Conservation (phyloP, 23 tunicate species). For the Pegea sp. region DNA sequence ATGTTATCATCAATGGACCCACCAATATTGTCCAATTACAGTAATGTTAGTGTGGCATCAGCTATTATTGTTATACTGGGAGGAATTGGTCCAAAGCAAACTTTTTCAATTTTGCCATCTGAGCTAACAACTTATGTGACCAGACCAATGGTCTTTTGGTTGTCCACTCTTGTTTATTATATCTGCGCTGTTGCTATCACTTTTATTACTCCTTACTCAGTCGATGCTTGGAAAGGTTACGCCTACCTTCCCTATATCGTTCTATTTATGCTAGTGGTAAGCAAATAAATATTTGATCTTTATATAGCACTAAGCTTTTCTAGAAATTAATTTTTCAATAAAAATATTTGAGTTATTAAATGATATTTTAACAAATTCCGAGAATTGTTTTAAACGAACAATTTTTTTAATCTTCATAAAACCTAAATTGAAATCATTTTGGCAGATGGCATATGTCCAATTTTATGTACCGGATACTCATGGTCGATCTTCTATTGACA, state of each 20-base stretch:
- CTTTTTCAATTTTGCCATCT: background rate
- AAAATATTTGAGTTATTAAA: no score
- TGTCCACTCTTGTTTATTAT: background rate
- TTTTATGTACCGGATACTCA: background rate
- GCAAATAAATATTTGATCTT: background rate
- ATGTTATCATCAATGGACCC: background rate
- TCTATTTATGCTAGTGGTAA: background rate
- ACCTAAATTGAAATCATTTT: background rate
- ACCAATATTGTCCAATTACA: background rate
- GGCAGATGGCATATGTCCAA: conserved; percentile 1
- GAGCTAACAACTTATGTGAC: background rate
- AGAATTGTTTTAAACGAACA: no score
- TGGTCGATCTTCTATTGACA: background rate
- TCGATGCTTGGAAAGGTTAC: background rate
- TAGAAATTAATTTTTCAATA: no score
- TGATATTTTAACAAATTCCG: no score
- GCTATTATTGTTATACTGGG: background rate
- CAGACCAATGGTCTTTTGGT: conserved; percentile 1
- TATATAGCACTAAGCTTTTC: background rate
- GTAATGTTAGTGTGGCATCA: background rate
- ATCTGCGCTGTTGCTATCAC: conserved; percentile 2
- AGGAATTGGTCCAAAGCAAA: conserved; percentile 1
- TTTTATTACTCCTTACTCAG: background rate
- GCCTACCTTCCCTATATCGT: background rate
- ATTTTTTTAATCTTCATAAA: no score